These are phyloP conservation scores for Phalanger gymnotis DNA, from an alignment of 2,797 vertebrate genomes.

Conservation along the genomic window DNA sequence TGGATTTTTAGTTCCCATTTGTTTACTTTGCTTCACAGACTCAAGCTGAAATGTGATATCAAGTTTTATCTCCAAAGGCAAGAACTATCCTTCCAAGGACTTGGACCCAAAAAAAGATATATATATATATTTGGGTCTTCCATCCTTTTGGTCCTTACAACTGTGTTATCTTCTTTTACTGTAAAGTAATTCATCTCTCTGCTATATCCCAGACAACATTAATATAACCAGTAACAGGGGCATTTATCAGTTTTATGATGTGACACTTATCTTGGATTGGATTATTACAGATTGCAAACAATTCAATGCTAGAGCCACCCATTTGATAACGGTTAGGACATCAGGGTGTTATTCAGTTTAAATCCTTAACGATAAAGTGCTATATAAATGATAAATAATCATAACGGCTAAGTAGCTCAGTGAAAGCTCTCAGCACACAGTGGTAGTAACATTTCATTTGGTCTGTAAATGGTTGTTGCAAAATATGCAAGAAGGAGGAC, in stretches of 20 bases:
- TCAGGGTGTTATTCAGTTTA: conserved; percentile 44
- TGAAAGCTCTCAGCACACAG: conserved; percentile 23
- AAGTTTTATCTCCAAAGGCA: not conserved
- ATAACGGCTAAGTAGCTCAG: conserved; percentile 7
- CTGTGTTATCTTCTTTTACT: conserved; percentile 29
- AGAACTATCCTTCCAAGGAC: not conserved
- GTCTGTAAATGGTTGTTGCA: conserved; percentile 22
- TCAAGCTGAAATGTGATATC: not conserved
- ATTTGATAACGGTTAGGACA: conserved; percentile 49
- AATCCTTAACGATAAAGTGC: conserved; percentile 51
- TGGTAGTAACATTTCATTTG: conserved; percentile 30
- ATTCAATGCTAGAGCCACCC: conserved; percentile 41
- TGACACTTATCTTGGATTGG: conserved; percentile 55
- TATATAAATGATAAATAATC: conserved; percentile 55
- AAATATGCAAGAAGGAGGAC: conserved; percentile 32
- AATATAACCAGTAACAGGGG: conserved; percentile 31
- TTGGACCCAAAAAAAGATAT: not conserved
- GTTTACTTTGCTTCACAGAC: not conserved
- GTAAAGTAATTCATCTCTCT: conserved; percentile 59
- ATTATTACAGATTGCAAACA: conserved; percentile 49
- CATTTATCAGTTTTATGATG: conserved; percentile 50
- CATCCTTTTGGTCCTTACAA: conserved; percentile 39
- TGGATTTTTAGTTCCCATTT: not conserved
- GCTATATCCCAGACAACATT: conserved; percentile 39
- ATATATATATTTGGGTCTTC: conserved; percentile 12